These are phyloP conservation scores for Anguilla marmorata DNA, from an alignment of 2,797 vertebrate genomes.

Conservation along the genomic window DNA sequence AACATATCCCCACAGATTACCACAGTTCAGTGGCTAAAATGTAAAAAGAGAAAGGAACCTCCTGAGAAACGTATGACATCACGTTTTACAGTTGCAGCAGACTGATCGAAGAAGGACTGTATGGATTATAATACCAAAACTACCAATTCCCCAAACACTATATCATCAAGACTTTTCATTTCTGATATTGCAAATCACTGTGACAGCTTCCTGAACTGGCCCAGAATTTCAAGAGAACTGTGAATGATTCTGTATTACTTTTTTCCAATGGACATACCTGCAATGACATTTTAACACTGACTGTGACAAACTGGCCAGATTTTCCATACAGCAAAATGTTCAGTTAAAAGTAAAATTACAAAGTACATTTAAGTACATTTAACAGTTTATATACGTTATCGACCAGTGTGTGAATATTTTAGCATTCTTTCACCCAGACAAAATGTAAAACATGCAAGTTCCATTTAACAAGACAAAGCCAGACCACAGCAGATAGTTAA, in stretches of 20 bases:
- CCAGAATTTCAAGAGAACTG: background rate
- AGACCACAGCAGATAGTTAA: background rate
- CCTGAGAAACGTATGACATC: background rate
- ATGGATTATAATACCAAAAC: background rate
- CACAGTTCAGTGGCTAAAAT: background rate
- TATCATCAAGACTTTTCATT: background rate
- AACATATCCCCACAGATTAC: background rate
- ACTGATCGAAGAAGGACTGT: background rate
- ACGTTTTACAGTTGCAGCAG: background rate
- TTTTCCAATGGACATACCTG: background rate
- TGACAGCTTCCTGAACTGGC: background rate
- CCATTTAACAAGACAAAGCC: conserved; percentile 4
- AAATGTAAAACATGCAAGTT: background rate
- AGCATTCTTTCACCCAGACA: background rate
- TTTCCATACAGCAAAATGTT: no score
- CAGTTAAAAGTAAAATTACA: no score
- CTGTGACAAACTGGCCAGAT: conserved; percentile 4
- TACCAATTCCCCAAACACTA: background rate
- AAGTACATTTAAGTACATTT: no score
- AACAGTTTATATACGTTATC: no score
- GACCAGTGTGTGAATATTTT: background rate
- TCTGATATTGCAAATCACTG: background rate
- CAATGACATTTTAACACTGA: background rate
- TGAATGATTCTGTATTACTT: background rate
- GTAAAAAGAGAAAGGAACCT: background rate